These are phyloP conservation scores for Fopius arisanus DNA, from an alignment of 1,140 invertebrate genomes.

Conservation along the genomic window DNA sequence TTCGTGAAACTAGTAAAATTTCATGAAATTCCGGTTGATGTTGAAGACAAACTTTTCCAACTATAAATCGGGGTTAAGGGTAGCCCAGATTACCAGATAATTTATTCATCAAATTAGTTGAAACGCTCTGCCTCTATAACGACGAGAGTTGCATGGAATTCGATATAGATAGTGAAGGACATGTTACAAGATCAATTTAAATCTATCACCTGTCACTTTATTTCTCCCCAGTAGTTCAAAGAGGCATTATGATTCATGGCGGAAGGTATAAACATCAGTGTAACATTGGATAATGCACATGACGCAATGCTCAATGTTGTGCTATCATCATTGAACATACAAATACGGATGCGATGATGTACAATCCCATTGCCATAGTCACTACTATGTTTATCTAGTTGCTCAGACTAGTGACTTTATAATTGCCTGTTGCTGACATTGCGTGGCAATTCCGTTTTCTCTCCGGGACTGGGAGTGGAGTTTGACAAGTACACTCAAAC, in stretches of 20 bases:
- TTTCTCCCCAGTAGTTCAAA: not conserved
- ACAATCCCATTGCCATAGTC: not conserved
- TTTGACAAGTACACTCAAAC: constrained; percentile 42
- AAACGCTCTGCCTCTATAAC: not conserved
- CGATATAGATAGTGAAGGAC: not conserved
- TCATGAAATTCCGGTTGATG: not conserved
- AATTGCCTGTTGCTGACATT: constrained; percentile 17
- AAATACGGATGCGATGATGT: not conserved
- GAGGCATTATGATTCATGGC: not conserved
- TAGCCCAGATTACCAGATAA: not conserved
- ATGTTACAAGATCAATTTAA: not conserved
- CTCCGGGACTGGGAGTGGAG: constrained; percentile 51
- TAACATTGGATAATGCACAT: not conserved
- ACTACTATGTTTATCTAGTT: not conserved
- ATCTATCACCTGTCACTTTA: not conserved
- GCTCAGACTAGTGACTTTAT: not conserved
- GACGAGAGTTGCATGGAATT: not conserved
- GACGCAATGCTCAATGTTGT: not conserved
- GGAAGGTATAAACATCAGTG: not conserved
- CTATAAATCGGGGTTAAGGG: not conserved
- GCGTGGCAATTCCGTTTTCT: constrained; percentile 25
- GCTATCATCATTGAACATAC: not conserved
- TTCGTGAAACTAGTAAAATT: not conserved
- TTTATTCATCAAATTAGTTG: not conserved
- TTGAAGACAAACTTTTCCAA: not conserved